A percentile compares a stretch with the other conserved stretches of the same genome.
Conservation (phyloP, 2,113 vertebrate species). For the Python bivittatus region DNA sequence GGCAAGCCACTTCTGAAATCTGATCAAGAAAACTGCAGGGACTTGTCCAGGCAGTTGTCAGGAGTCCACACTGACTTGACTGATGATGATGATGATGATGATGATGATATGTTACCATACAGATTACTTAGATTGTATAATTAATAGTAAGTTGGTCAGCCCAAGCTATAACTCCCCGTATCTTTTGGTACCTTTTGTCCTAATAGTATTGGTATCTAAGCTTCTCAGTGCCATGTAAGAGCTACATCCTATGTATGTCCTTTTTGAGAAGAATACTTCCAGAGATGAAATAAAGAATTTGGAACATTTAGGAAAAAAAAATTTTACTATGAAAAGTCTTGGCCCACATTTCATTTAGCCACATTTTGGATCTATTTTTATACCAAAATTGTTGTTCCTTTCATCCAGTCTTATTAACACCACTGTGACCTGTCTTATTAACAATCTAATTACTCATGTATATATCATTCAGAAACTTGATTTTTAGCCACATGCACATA, state of each 20-base stretch:
- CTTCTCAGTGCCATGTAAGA: neutral
- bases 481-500: neutral
- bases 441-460: neutral
- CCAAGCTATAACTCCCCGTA: neutral
- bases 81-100: too few species aligned
- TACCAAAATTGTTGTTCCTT: neutral
- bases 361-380: neutral
- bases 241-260: neutral
- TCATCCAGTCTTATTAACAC: neutral
- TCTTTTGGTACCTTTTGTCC: neutral
- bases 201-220: neutral
- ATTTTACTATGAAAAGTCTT: neutral
- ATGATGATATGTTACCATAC: neutral
- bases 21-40: neutral
- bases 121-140: neutral
- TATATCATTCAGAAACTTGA: neutral
- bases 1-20: neutral
- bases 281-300: neutral
- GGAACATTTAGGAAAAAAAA: neutral
- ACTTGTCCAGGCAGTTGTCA: neutral
- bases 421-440: too few species aligned
- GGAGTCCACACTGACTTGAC: neutral
- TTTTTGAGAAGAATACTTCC: neutral
- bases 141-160: neutral
- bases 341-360: neutral